Base-by-base conservation (phyloP, 2,888 invertebrate genomes). In the Alloplasta piceator region DNA sequence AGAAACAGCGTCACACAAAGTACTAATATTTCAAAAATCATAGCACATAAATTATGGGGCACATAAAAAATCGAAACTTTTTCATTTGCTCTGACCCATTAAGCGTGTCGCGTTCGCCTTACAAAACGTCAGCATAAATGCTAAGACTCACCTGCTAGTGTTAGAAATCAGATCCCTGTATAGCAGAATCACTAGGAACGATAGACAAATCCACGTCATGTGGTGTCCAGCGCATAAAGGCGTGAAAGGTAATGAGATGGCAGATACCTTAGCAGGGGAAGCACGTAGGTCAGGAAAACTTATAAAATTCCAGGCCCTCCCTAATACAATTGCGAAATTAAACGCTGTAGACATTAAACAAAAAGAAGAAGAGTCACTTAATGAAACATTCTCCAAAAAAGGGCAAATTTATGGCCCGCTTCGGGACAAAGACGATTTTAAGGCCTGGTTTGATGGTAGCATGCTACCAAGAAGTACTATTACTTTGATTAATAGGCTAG, bases 391-490 rank as follows among this genome's bases (percentile, higher is more conserved):
- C 46, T 9, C 46, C 3, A 46, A 7, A 46, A 46, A 46, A 9
- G n/a, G 46, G 5, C 46, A n/a, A 4, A 7, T n/a, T 4, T 7
- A 6, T 36, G 50, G 39, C 9, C 64, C 9, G 52, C 10, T 41
- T n/a, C 50, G 60, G 14, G 50, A 16, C 72, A 52, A 78, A 74
- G 77, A 73, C 67, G 78, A 84, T 3, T 4, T 7, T 7, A 5
- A 16, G 0, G 63, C 26, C 46, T 63, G 26, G 46, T 63, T 14
- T 6, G 41, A n/a, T 7, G 10, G 26, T 0, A 0, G 16, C 5
- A 16, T n/a, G 7, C 10, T 46, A 46, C 46, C 16, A 9, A 73
- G 56, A 38, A 56, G 56, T 0, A 16, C 56, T 1, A 66, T 66
- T 0, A 74, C 66, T 1, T 9, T 46, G 4, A 56, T 73, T 0